phyloP scores from a whole-genome alignment of 2,113 vertebrate species.

The Ophiodon elongatus region DNA sequence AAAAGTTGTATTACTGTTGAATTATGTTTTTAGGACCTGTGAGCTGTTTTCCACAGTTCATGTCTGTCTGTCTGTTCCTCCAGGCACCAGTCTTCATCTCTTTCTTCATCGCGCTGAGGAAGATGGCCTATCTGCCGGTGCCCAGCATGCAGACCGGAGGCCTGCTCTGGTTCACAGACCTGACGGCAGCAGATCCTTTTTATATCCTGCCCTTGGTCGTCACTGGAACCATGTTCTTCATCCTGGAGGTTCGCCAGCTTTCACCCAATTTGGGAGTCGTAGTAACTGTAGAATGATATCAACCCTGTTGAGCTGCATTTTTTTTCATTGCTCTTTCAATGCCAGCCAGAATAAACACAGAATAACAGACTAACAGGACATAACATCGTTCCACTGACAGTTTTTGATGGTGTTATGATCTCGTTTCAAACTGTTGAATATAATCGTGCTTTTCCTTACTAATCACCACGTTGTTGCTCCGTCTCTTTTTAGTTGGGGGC shows the following conservation, averaged over 20 bases:
- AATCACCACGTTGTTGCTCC: neutral
- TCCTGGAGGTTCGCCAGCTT: constrained; percentile 85
- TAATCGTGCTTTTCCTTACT: neutral
- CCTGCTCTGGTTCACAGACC: constrained; percentile 88
- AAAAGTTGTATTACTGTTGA: neutral
- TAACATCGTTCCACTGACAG: neutral
- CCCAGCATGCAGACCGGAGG: constrained; percentile 91
- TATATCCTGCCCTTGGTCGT: constrained; percentile 87
- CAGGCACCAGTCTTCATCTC: constrained; percentile 92
- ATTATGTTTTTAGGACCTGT: no score
- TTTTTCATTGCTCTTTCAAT: neutral
- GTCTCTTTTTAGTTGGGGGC: constrained; percentile 82
- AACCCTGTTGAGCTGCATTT: neutral
- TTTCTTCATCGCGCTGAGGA: constrained; percentile 92
- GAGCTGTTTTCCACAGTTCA: neutral
- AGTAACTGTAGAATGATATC: neutral
- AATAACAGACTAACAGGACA: neutral
- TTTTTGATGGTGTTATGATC: neutral
- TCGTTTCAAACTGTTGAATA: neutral
- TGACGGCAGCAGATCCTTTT: constrained; percentile 87
- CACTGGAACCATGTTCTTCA: constrained; percentile 89
- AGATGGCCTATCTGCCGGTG: constrained; percentile 91
- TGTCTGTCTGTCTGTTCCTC: neutral
- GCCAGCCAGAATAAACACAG: neutral
- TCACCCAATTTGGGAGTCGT: neutral